Percentiles rank a stretch among this genome's conserved stretches.
These are phyloP conservation scores for Arvicola amphibius DNA, from an alignment of 2,797 vertebrate genomes.

Conservation along the genomic window DNA sequence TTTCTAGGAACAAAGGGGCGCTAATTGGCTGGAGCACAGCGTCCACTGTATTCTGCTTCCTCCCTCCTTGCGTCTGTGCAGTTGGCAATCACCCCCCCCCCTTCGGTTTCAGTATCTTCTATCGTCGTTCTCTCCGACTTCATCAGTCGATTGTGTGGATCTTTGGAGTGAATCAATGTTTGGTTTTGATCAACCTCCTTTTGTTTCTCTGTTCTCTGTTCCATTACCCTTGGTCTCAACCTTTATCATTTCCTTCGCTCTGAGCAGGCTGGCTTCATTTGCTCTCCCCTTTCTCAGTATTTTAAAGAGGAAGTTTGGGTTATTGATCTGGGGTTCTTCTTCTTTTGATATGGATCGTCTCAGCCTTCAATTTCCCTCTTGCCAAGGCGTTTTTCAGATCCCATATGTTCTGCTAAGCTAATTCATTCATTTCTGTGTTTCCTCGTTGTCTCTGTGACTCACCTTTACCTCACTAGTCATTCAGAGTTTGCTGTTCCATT, in stretches of 20 bases:
- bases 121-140: background rate
- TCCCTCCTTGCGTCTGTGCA: background rate
- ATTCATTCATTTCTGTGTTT: background rate
- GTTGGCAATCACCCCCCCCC: too few species aligned
- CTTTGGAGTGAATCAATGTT: background rate
- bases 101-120: background rate
- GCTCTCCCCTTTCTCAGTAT: background rate
- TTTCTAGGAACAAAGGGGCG: background rate
- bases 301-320: background rate
- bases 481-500: background rate
- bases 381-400: background rate
- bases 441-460: background rate
- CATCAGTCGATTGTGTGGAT: background rate
- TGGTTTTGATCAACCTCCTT: background rate
- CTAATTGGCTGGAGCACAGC: accelerated
- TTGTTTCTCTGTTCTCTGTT: background rate
- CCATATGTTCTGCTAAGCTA: background rate
- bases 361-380: background rate
- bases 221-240: background rate
- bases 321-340: background rate
- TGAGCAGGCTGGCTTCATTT: too few species aligned
- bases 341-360: background rate
- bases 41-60: accelerated
- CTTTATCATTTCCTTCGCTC: background rate
- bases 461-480: background rate